These are phyloP conservation scores for Drosophila emarginata DNA, from an alignment of 2,888 invertebrate genomes.

Conservation along the genomic window DNA sequence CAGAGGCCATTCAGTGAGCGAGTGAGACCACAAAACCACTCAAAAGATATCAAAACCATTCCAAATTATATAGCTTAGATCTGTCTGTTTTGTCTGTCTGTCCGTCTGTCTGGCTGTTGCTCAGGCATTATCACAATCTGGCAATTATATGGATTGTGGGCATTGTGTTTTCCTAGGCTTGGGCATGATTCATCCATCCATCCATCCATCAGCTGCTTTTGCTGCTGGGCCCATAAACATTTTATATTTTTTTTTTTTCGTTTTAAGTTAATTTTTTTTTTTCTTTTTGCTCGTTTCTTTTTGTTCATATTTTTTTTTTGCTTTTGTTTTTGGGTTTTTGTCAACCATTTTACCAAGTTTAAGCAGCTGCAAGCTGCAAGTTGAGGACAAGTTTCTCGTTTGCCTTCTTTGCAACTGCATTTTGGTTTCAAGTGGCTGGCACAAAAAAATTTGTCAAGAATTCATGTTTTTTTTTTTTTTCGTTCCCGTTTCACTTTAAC, in stretches of 20 bases:
- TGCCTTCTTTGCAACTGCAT: constrained; percentile 3
- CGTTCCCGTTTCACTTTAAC: not conserved
- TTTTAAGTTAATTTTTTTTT: not conserved
- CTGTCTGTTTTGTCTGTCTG: not conserved
- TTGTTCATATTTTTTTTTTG: not conserved
- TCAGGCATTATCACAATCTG: constrained; percentile 40
- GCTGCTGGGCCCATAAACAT: constrained; percentile 12
- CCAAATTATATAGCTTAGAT: constrained; percentile 3
- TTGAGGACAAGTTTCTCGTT: constrained; percentile 11
- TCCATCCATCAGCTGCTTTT: not conserved
- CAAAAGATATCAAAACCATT: constrained; percentile 37
- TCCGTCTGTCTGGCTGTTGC: not conserved
- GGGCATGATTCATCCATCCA: constrained; percentile 12
- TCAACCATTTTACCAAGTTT: constrained; percentile 7
- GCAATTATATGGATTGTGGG: constrained; percentile 40
- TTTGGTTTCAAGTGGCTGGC: constrained; percentile 1
- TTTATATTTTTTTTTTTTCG: not conserved
- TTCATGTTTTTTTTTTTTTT: not conserved
- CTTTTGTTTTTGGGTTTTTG: constrained; percentile 7
- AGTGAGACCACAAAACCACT: constrained; percentile 23
- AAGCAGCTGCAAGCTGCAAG: constrained; percentile 13
- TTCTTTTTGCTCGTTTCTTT: not conserved
- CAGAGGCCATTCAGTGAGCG: constrained; percentile 5
- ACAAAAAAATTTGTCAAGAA: constrained; percentile 3
- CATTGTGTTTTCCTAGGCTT: constrained; percentile 27